A percentile compares a stretch with the other conserved stretches of the same genome.
These are phyloP conservation scores for Phalera bucephala DNA, from an alignment of 2,888 invertebrate genomes.

Conservation along the genomic window DNA sequence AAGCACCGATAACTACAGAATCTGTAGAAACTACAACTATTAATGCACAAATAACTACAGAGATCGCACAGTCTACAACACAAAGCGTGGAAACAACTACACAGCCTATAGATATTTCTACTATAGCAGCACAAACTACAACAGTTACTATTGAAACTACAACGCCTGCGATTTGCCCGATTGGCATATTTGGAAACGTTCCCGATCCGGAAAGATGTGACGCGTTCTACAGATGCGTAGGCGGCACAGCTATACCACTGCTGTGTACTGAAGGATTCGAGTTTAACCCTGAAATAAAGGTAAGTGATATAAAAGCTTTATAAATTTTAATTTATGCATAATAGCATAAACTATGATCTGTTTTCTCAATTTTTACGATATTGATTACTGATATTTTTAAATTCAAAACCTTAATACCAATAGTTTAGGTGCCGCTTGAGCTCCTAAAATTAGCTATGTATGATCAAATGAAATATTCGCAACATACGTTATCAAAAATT, in stretches of 20 bases:
- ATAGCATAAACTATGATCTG: too few species aligned
- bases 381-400: too few species aligned
- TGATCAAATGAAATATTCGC: too few species aligned
- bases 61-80: not conserved
- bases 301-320: too few species aligned
- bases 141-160: conserved; percentile 2
- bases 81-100: not conserved
- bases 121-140: conserved; percentile 4
- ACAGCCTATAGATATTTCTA: not conserved
- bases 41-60: not conserved
- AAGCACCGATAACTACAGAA: not conserved
- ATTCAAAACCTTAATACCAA: too few species aligned
- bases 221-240: conserved; percentile 34
- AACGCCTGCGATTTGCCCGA: conserved; percentile 7
- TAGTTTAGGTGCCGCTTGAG: too few species aligned
- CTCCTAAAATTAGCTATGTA: too few species aligned
- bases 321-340: too few species aligned
- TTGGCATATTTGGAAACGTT: conserved; percentile 16
- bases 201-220: conserved; percentile 16
- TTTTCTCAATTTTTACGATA: too few species aligned
- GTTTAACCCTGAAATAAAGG: conserved; percentile 24
- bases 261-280: conserved; percentile 39
- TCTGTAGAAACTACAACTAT: not conserved
- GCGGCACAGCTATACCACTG: conserved; percentile 30
- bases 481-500: too few species aligned